Evolutionary conservation across 1,140 invertebrate species (phyloP).

Genomic region (Drosophila melanogaster): Release_6_plus_ISO1_MT NC_004354.4:13478501-13479000

Average conservation of each 20-base stretch:
- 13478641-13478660: background rate
- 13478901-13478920: constrained; percentile 13
- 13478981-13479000: constrained; percentile 18
- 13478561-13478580: constrained; percentile 82
- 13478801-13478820: background rate
- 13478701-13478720: background rate
- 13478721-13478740: too few relatives aligned
- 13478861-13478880: constrained; percentile 29
- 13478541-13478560: constrained; percentile 66
- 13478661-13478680: background rate
- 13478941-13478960: constrained; percentile 1
- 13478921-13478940: background rate
- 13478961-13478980: constrained; percentile 40
- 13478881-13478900: constrained; percentile 46
- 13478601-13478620: constrained; percentile 78
- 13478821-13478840: background rate
- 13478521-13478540: constrained; percentile 69
- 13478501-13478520: constrained; percentile 49
- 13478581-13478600: constrained; percentile 80
- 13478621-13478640: constrained; percentile 67
- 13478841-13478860: constrained; percentile 11
- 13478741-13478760: too few relatives aligned
- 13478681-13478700: background rate
- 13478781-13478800: too few relatives aligned
- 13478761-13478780: too few relatives aligned